Conservation (phyloP, 2,888 invertebrate genomes). For the Drosophila rubida region DNA sequence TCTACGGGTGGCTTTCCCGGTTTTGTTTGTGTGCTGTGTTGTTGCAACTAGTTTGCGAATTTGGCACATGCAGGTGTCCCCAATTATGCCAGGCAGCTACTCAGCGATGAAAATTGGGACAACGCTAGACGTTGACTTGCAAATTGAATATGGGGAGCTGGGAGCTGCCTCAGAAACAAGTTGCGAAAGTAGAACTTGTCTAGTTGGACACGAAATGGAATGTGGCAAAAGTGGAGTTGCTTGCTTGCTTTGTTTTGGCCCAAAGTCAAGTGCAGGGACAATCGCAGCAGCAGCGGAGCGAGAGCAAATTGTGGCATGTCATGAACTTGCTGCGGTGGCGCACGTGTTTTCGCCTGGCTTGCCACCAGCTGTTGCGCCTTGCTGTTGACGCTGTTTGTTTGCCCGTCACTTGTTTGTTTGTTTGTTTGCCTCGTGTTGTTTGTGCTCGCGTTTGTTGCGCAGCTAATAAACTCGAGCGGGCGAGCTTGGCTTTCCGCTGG, state of each 20-base stretch:
- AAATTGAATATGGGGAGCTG: constrained; percentile 62
- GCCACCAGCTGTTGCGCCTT: constrained; percentile 15
- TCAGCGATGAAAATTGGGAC: constrained; percentile 67
- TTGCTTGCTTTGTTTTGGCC: neutral
- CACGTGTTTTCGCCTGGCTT: constrained; percentile 49
- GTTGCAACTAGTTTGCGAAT: constrained; percentile 73
- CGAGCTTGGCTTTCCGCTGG: constrained; percentile 10
- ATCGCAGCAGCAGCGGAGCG: neutral
- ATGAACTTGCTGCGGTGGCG: constrained; percentile 62
- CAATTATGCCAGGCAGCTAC: constrained; percentile 67
- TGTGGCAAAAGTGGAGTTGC: constrained; percentile 35
- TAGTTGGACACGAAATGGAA: constrained; percentile 53
- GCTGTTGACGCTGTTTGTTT: constrained; percentile 34
- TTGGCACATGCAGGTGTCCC: constrained; percentile 81
- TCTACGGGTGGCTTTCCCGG: constrained; percentile 9
- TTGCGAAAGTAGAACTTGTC: constrained; percentile 79
- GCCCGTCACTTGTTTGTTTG: constrained; percentile 37
- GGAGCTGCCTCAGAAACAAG: constrained; percentile 57
- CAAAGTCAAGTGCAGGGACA: constrained; percentile 44
- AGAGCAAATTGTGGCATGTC: constrained; percentile 25
- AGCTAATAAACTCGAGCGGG: constrained; percentile 48
- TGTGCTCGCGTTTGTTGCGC: constrained; percentile 15
- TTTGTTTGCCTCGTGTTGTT: constrained; percentile 19
- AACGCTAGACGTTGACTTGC: constrained; percentile 61
- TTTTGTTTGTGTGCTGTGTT: constrained; percentile 10